Conservation (phyloP, 2,888 invertebrate species). For the Nebria brevicollis region DNA sequence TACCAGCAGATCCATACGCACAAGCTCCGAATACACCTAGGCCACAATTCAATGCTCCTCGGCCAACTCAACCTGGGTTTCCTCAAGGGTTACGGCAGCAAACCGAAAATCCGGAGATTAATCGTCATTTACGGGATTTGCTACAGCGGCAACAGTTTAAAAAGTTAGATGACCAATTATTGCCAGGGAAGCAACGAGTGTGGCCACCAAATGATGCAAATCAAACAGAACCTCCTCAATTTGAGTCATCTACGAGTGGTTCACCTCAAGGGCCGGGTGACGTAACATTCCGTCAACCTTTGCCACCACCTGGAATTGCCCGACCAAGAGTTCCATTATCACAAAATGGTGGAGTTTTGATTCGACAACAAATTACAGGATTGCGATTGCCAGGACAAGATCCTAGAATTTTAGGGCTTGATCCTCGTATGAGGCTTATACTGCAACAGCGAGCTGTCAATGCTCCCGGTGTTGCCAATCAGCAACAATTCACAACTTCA, state of each 20-base stretch:
- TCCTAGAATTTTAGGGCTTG: conserved; percentile 64
- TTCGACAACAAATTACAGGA: conserved; percentile 56
- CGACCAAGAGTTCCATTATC: conserved; percentile 65
- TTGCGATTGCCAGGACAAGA: conserved; percentile 59
- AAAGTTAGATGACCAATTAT: conserved; percentile 64
- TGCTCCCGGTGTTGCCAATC: conserved; percentile 6
- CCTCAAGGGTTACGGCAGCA: conserved; percentile 48
- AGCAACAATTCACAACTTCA: conserved; percentile 49
- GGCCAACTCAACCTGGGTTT: conserved; percentile 53
- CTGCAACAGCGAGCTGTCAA: conserved; percentile 60
- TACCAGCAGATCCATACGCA: conserved; percentile 62
- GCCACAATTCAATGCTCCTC: conserved; percentile 63
- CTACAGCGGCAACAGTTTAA: conserved; percentile 78
- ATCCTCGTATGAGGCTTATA: conserved; percentile 67
- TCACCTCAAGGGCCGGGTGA: conserved; percentile 61
- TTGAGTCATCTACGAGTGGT: conserved; percentile 51
- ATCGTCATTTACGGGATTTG: conserved; percentile 82
- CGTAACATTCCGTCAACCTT: conserved; percentile 75
- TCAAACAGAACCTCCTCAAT: conserved; percentile 56
- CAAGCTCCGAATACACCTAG: conserved; percentile 68
- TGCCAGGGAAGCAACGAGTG: conserved; percentile 64
- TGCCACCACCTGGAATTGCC: conserved; percentile 72
- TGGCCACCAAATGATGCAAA: conserved; percentile 64
- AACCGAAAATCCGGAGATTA: conserved; percentile 68
- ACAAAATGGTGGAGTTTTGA: conserved; percentile 52